Conservation (phyloP, 1,140 invertebrate genomes). For the Zophobas atratus region DNA sequence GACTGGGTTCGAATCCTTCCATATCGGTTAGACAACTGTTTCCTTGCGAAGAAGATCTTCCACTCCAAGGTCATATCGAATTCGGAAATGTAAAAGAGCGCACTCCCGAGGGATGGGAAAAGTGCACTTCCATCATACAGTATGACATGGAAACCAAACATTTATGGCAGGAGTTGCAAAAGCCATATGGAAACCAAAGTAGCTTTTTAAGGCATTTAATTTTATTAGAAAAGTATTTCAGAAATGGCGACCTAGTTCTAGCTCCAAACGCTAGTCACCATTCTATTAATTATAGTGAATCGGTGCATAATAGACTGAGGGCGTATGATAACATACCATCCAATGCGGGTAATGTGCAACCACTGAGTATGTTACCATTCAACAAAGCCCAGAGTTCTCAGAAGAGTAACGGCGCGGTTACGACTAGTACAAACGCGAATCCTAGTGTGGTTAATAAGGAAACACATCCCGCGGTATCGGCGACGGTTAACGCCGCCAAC, state of each 20-base stretch:
- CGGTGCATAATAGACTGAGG: slow-evolving; percentile 82
- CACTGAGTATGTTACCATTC: slow-evolving; percentile 62
- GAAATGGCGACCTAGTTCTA: slow-evolving; percentile 81
- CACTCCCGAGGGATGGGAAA: slow-evolving; percentile 86
- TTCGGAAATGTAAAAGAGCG: slow-evolving; percentile 76
- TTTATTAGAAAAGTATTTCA: slow-evolving; percentile 85
- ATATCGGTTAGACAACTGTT: slow-evolving; percentile 85
- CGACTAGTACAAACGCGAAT: slow-evolving; percentile 49
- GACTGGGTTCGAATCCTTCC: slow-evolving; percentile 81
- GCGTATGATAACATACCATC: slow-evolving; percentile 78
- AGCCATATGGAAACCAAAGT: slow-evolving; percentile 88
- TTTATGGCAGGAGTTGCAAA: slow-evolving; percentile 85
- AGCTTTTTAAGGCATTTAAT: slow-evolving; percentile 87
- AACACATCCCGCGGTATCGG: slow-evolving; percentile 1
- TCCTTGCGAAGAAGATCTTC: slow-evolving; percentile 85
- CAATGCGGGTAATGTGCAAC: slow-evolving; percentile 62
- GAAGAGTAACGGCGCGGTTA: slow-evolving; percentile 57
- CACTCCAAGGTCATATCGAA: slow-evolving; percentile 80
- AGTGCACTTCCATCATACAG: slow-evolving; percentile 83
- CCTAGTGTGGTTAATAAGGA: background rate
- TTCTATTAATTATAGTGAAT: slow-evolving; percentile 83
- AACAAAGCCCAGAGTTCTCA: slow-evolving; percentile 56
- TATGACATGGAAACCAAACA: slow-evolving; percentile 86
- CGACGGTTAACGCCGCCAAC: slow-evolving; percentile 54
- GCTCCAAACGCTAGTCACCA: slow-evolving; percentile 81